These are phyloP conservation scores for Hiodon tergisus DNA, from an alignment of 2,113 vertebrate species.

Conservation along the genomic window DNA sequence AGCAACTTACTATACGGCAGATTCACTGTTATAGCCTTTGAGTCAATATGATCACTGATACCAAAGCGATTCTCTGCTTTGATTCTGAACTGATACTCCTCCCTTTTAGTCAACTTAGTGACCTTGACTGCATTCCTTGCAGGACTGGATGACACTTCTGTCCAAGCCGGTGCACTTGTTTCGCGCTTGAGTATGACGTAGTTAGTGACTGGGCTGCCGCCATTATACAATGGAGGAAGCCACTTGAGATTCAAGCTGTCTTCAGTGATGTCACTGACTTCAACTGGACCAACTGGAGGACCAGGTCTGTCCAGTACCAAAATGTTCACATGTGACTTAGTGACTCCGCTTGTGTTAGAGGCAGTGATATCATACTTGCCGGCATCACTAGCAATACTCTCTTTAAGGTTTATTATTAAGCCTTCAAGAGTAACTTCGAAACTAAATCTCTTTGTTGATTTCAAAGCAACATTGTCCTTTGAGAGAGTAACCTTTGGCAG, in stretches of 20 bases:
- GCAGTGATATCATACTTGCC: constrained; percentile 91
- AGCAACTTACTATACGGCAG: constrained; percentile 82
- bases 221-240: constrained; percentile 83
- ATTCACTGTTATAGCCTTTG: constrained; percentile 75
- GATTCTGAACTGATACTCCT: constrained; percentile 94
- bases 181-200: constrained; percentile 89
- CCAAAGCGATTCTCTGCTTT: constrained; percentile 93
- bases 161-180: constrained; percentile 88
- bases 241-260: constrained; percentile 82
- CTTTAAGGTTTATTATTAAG: constrained; percentile 80
- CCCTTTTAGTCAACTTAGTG: constrained; percentile 86
- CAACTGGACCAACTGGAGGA: constrained; percentile 82
- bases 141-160: constrained; percentile 81
- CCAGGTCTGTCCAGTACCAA: constrained; percentile 86
- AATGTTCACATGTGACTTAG: constrained; percentile 82
- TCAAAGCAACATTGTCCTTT: constrained; percentile 78
- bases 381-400: constrained; percentile 81
- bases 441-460: constrained; percentile 83
- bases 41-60: constrained; percentile 87
- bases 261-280: constrained; percentile 80
- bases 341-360: constrained; percentile 85
- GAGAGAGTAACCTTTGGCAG: constrained; percentile 83
- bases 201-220: constrained; percentile 92
- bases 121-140: constrained; percentile 84
- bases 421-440: constrained; percentile 86